A percentile compares a stretch with the other conserved stretches of the same genome.
Conservation (phyloP, 1,140 invertebrate genomes). For the Drosophila varians region DNA sequence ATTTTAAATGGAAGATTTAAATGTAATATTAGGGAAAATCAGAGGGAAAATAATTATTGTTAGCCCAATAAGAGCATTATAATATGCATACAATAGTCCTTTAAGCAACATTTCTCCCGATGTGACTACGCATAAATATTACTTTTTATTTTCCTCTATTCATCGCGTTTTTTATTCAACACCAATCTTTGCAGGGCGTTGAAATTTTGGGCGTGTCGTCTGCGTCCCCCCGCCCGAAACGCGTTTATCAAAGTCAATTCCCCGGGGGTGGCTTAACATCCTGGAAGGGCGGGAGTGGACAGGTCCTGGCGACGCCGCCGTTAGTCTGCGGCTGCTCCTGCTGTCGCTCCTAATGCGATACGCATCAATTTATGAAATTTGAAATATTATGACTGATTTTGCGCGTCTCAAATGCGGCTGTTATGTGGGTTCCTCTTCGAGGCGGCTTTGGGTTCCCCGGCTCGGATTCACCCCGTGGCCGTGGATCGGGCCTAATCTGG, state of each 20-base stretch:
- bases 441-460: background rate
- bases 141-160: background rate
- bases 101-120: background rate
- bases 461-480: background rate
- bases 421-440: constrained; percentile 3
- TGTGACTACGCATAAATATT: background rate
- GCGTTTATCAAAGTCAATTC: constrained; percentile 77
- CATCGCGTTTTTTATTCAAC: constrained; percentile 39
- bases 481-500: constrained; percentile 36
- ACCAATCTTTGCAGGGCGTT: constrained; percentile 54
- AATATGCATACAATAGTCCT: background rate
- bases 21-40: no score
- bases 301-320: constrained; percentile 40
- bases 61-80: no score
- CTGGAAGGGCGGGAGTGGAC: background rate
- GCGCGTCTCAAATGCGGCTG: constrained; percentile 39
- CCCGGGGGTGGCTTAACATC: constrained; percentile 49
- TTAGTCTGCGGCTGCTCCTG: constrained; percentile 49
- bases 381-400: constrained; percentile 81
- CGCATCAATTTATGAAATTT: constrained; percentile 81
- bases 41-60: no score
- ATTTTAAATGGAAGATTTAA: no score
- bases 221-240: constrained; percentile 21
- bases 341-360: constrained; percentile 68
- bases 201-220: constrained; percentile 59